These are phyloP conservation scores for Helostoma temminkii DNA, from an alignment of 2,797 vertebrate species.

Conservation along the genomic window DNA sequence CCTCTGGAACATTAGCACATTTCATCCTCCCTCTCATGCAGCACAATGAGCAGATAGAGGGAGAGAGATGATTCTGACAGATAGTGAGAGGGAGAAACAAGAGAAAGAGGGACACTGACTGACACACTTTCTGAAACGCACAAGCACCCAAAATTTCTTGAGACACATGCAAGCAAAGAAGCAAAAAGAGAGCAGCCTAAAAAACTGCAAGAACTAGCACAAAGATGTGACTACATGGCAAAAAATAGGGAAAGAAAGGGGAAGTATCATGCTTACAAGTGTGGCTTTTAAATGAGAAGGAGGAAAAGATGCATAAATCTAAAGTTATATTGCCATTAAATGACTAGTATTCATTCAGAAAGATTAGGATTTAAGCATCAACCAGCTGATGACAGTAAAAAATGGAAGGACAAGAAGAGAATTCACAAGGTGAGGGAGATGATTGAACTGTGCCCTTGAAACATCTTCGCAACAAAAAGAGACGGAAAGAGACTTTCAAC, in stretches of 20 bases:
- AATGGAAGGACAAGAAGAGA: constrained; percentile 11
- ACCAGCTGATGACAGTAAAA: constrained; percentile 17
- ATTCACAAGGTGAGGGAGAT: constrained; percentile 25
- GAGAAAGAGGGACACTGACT: constrained; percentile 13
- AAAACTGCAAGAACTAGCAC: background rate
- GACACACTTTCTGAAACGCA: constrained; percentile 36
- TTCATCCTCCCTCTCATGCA: constrained; percentile 47
- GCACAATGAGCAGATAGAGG: constrained; percentile 46
- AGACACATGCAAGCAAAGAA: background rate
- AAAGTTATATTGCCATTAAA: background rate
- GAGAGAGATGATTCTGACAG: constrained; percentile 8
- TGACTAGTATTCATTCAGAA: constrained; percentile 3
- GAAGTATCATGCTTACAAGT: too few relatives aligned
- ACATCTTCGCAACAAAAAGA: constrained; percentile 29
- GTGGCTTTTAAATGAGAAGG: background rate
- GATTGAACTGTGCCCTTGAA: constrained; percentile 49
- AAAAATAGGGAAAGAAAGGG: background rate
- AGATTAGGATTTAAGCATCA: constrained; percentile 12
- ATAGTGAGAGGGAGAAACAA: constrained; percentile 1
- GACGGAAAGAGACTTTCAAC: constrained; percentile 17
- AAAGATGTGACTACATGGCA: background rate
- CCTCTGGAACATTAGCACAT: constrained; percentile 30
- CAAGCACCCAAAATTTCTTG: constrained; percentile 5
- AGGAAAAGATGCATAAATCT: background rate
- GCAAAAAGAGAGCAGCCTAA: background rate